Base-by-base conservation (phyloP, 92 coral and sea anemone genomes). In the Virgularia gustaviana region DNA sequence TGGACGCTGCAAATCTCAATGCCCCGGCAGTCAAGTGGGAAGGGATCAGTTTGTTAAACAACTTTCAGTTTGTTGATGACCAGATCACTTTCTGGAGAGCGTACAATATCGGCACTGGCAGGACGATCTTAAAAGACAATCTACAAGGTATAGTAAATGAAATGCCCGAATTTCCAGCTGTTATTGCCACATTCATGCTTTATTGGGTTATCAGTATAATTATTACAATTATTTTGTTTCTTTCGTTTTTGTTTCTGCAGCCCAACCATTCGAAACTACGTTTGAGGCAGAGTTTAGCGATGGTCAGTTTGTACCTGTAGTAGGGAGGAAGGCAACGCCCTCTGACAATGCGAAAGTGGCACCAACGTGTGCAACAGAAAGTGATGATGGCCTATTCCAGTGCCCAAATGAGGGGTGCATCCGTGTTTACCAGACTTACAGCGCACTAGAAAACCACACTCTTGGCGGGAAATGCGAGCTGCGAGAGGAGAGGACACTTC, bases 381-480 rank as follows among this genome's bases (percentile, higher is more conserved):
- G 57, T 51, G 15, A n/a, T n/a, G 32, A 75, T 34, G 64, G 58
- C n/a, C 37, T 80, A 35, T 80, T 80, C 42, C 64, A 70, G 11
- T 84, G 88, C 76, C 85, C 85, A n/a, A 63, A 67, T 36, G 82
- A 58, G n/a, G 89, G 88, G 30, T 80, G 85, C 53, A 49, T 65
- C 19, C 51, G 51, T 31, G 61, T 44, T 24, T 83, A 70, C 36
- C 81, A 65, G 59, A 77, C 66, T 45, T 38, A 84, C 81, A 37
- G 54, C 16, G 72, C 85, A 42, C 59, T 84, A 13, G 88, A 84
- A 60, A 84, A 84, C 41, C 86, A 82, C 41, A 18, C 70, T 19
- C 49, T 57, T 38, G 58, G 58, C 24, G 86, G 86, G 12, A 57
- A 70, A 42, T 82, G 86, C 42, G 58, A 67, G 56, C 34, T 80